phyloP scores from a whole-genome alignment of 2,797 vertebrate species.

The Rhabdophis nuchalis region DNA sequence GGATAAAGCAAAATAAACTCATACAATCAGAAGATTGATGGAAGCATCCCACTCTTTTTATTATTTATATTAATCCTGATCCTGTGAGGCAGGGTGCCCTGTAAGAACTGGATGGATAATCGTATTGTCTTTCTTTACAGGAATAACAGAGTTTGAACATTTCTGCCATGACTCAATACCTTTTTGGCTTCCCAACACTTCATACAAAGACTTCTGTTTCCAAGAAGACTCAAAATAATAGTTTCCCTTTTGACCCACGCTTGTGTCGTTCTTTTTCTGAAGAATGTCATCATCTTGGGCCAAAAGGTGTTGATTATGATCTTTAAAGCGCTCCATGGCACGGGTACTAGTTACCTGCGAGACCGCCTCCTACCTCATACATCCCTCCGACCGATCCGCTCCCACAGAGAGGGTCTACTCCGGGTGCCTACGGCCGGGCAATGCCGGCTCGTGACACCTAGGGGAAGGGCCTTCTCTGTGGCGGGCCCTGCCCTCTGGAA shows the following conservation, averaged over 20 bases:
- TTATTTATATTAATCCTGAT: neutral
- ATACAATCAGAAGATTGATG: neutral
- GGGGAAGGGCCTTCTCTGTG: too few relatives aligned
- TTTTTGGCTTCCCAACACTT: too few relatives aligned
- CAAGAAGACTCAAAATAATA: neutral
- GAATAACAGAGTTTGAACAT: neutral
- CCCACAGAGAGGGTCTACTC: too few relatives aligned
- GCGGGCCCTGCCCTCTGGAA: too few relatives aligned
- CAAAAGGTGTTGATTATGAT: too few relatives aligned
- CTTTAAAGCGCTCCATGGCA: too few relatives aligned
- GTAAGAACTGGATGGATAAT: neutral
- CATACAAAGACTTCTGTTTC: neutral
- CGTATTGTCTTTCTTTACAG: neutral
- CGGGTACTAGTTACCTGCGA: too few relatives aligned
- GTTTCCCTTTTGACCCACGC: neutral
- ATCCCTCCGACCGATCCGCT: too few relatives aligned
- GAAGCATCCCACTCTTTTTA: too few relatives aligned
- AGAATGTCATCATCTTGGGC: neutral
- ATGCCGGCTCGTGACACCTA: too few relatives aligned
- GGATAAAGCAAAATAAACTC: neutral
- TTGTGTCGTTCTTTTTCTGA: neutral
- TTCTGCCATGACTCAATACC: neutral
- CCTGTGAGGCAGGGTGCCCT: neutral
- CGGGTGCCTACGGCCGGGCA: too few relatives aligned
- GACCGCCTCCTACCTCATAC: too few relatives aligned